Evolutionary conservation across 1,140 invertebrate species (phyloP).

Genomic region (Megalonaias nervosa): DNA sequence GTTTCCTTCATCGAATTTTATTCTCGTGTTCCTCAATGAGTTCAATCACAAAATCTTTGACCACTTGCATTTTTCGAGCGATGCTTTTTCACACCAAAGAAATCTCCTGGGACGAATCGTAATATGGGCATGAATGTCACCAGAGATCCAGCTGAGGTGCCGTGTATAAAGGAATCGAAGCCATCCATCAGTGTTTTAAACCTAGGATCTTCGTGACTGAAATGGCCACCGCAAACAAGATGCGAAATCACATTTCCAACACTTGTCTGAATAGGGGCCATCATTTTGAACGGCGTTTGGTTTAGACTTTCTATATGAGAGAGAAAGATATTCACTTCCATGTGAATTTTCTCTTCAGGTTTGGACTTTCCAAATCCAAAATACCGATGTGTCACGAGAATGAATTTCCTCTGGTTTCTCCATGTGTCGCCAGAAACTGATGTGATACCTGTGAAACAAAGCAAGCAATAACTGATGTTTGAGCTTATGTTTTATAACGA

Average conservation of each 20-base stretch:
- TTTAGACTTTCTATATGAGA: slow-evolving; percentile 6
- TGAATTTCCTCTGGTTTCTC: slow-evolving; percentile 18
- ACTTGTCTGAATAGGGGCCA: slow-evolving; percentile 1
- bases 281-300: slow-evolving; percentile 21
- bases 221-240: slow-evolving; percentile 16
- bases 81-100: too few species aligned
- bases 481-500: too few species aligned
- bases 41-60: too few species aligned
- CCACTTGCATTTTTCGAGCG: too few species aligned
- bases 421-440: slow-evolving; percentile 9
- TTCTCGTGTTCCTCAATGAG: too few species aligned
- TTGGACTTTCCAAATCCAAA: slow-evolving; percentile 31
- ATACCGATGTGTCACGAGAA: slow-evolving; percentile 14
- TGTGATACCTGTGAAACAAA: slow-evolving; percentile 6
- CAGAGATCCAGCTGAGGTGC: too few species aligned
- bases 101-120: too few species aligned
- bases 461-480: too few species aligned
- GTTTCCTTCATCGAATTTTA: too few species aligned
- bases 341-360: slow-evolving; percentile 18
- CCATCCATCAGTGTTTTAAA: slow-evolving; percentile 13
- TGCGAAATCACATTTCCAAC: slow-evolving; percentile 24
- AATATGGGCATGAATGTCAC: too few species aligned
- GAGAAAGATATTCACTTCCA: neutral
- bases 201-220: slow-evolving; percentile 13
- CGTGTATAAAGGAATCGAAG: too few species aligned